Evolutionary conservation across 1,140 invertebrate genomes (phyloP).

Genomic region (Hetaerina americana): DNA sequence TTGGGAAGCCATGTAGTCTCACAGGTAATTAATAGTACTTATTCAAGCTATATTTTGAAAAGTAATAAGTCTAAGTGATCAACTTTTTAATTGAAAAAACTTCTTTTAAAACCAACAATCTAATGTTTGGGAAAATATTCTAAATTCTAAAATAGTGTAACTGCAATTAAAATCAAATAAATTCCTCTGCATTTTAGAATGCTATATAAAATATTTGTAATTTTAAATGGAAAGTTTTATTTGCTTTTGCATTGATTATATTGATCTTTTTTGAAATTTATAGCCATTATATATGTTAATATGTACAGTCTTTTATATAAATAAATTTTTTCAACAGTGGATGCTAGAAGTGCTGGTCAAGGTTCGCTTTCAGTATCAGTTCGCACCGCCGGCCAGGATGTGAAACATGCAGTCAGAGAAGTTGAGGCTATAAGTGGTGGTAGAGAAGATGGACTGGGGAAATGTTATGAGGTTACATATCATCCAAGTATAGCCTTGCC

Average conservation of each 20-base stretch:
- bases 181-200: too few species aligned
- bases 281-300: too few species aligned
- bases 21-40: constrained; percentile 44
- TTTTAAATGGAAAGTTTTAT: too few species aligned
- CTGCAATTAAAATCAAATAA: too few species aligned
- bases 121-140: too few species aligned
- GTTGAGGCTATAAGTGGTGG: constrained; percentile 46
- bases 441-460: constrained; percentile 13
- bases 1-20: constrained; percentile 68
- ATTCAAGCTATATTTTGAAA: constrained; percentile 4
- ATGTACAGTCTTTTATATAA: too few species aligned
- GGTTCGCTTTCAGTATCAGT: constrained; percentile 68
- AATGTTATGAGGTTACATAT: constrained; percentile 63
- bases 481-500: constrained; percentile 66
- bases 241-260: too few species aligned
- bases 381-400: constrained; percentile 60
- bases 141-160: too few species aligned
- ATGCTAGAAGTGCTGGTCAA: constrained; percentile 54
- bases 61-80: constrained; percentile 1
- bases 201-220: too few species aligned
- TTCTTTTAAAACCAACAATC: constrained; percentile 6
- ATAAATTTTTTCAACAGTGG: constrained; percentile 42
- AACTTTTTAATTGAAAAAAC: constrained; percentile 2
- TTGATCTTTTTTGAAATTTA: too few species aligned
- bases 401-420: constrained; percentile 64